phyloP scores from a whole-genome alignment of 2,113 vertebrate genomes.

The Nipponia nippon region DNA sequence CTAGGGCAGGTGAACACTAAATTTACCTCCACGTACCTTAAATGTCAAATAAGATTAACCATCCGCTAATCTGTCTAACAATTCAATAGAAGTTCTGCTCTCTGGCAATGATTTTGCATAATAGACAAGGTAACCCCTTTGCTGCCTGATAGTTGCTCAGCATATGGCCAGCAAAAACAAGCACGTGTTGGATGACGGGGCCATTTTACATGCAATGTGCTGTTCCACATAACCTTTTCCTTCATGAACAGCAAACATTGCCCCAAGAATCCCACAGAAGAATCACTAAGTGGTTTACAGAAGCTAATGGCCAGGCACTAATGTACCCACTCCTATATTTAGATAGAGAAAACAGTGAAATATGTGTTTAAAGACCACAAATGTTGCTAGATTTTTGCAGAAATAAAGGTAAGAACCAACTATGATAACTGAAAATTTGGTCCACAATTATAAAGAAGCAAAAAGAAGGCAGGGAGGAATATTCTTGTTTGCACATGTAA shows the following conservation, averaged over 20 bases:
- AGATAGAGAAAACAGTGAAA: background rate
- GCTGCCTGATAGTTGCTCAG: background rate
- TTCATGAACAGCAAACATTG: conserved; percentile 10
- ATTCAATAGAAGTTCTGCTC: background rate
- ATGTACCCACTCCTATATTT: background rate
- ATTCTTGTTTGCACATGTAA: background rate
- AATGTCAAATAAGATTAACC: conserved; percentile 50
- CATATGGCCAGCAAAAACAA: background rate
- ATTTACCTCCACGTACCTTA: conserved; percentile 43
- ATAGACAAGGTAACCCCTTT: background rate
- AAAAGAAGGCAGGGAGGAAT: background rate
- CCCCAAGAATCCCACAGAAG: background rate
- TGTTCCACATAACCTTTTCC: background rate
- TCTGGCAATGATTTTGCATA: background rate
- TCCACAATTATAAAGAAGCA: background rate
- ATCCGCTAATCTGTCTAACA: background rate
- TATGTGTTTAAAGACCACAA: background rate
- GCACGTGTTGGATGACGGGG: background rate
- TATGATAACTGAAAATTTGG: background rate
- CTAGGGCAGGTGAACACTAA: conserved; percentile 10
- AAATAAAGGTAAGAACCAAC: background rate
- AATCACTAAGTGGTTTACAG: background rate
- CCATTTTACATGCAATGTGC: background rate
- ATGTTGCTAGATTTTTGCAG: background rate
- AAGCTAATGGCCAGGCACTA: conserved; percentile 20